phyloP scores from a whole-genome alignment of 2,797 vertebrate species.

The Takifugu rubripes region DNA sequence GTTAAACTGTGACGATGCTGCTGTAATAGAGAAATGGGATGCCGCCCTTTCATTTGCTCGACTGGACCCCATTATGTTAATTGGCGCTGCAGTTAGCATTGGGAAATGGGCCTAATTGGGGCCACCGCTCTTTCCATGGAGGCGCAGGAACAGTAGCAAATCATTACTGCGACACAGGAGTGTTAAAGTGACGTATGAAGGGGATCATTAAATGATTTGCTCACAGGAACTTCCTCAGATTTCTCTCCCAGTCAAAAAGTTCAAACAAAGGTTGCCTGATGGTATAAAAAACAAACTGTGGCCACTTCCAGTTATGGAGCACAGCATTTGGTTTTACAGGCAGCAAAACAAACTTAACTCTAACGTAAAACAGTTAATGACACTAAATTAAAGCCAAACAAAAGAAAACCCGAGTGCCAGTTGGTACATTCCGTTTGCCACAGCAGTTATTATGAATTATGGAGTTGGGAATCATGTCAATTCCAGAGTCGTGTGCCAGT shows the following conservation, averaged over 20 bases:
- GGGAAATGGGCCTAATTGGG: conserved; percentile 39
- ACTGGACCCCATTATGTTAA: conserved; percentile 66
- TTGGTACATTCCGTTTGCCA: too few species aligned
- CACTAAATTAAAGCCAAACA: conserved; percentile 27
- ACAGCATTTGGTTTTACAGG: conserved; percentile 36
- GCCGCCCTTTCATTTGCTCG: conserved; percentile 46
- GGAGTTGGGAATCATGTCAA: too few species aligned
- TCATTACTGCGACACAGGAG: conserved; percentile 45
- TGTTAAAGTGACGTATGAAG: conserved; percentile 24
- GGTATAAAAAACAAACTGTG: conserved; percentile 6
- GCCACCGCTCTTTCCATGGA: conserved; percentile 33
- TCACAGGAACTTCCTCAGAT: too few species aligned
- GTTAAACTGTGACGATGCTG: background rate
- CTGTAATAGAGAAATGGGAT: conserved; percentile 28
- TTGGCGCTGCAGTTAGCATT: conserved; percentile 33
- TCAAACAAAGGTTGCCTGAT: too few species aligned
- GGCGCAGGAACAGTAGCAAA: conserved; percentile 20
- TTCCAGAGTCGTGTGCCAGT: too few species aligned
- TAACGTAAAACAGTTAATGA: conserved; percentile 25
- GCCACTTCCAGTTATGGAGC: conserved; percentile 46
- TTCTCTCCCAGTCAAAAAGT: too few species aligned
- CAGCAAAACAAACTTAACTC: conserved; percentile 17
- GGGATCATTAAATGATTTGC: too few species aligned
- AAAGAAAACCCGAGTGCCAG: too few species aligned
- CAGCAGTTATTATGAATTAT: too few species aligned